These are phyloP conservation scores for Fundulus diaphanus DNA, from an alignment of 2,797 vertebrate genomes.

Conservation along the genomic window DNA sequence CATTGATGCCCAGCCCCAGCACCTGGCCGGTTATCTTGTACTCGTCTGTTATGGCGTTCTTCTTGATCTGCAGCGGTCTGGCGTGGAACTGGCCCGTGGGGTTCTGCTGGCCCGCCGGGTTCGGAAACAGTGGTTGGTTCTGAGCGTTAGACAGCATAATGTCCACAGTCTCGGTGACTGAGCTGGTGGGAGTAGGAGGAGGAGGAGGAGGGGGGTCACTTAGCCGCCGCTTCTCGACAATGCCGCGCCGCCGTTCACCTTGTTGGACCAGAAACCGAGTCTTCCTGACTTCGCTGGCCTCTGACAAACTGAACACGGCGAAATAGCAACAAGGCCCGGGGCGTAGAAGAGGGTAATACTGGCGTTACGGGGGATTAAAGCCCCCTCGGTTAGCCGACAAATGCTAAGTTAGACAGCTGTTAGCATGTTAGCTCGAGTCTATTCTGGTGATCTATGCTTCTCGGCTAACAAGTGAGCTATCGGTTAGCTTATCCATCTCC, in stretches of 20 bases:
- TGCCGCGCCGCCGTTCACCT: constrained; percentile 22
- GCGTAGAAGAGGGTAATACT: background rate
- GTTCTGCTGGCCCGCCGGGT: constrained; percentile 75
- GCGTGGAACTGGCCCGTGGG: constrained; percentile 76
- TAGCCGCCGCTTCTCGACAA: constrained; percentile 42
- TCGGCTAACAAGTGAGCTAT: constrained; percentile 75
- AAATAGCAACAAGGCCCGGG: constrained; percentile 27
- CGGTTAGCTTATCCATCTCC: constrained; percentile 81
- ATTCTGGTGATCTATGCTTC: constrained; percentile 68
- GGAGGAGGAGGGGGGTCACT: too few relatives aligned
- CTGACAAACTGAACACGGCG: constrained; percentile 13
- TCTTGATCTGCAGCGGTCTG: constrained; percentile 90
- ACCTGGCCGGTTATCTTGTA: constrained; percentile 97
- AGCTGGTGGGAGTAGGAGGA: too few relatives aligned
- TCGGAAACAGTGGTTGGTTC: constrained; percentile 85
- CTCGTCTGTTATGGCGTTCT: constrained; percentile 95
- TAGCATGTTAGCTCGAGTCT: constrained; percentile 71
- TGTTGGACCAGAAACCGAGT: constrained; percentile 2
- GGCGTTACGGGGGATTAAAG: constrained; percentile 50
- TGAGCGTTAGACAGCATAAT: constrained; percentile 87
- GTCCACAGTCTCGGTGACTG: constrained; percentile 34
- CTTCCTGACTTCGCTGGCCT: constrained; percentile 55
- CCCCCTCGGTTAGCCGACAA: constrained; percentile 41
- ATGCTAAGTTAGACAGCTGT: constrained; percentile 55
- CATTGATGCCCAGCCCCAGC: constrained; percentile 95